Conservation (phyloP, 2,113 vertebrate species). For the Myrmecobius fasciatus region DNA sequence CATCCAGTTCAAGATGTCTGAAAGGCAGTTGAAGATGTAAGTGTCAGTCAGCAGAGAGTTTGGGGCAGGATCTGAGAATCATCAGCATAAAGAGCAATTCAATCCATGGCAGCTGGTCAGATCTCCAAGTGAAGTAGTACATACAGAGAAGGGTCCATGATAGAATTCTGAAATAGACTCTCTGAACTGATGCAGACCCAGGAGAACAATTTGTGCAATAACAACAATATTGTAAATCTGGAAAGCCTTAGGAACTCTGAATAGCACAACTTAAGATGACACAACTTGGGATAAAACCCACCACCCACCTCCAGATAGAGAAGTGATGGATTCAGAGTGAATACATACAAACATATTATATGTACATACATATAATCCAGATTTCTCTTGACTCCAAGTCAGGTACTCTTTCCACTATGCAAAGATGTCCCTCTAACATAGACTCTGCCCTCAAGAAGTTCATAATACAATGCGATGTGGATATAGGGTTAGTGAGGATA, state of each 20-base stretch:
- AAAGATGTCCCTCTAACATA: neutral
- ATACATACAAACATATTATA: neutral
- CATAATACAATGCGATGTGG: neutral
- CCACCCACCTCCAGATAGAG: neutral
- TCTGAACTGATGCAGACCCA: neutral
- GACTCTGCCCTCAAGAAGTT: neutral
- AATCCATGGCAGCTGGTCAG: neutral
- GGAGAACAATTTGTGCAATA: neutral
- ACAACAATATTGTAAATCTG: neutral
- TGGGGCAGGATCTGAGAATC: neutral
- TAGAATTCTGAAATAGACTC: neutral
- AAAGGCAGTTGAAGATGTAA: neutral
- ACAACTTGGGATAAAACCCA: neutral
- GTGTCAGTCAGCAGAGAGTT: neutral
- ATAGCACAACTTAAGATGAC: neutral
- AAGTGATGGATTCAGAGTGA: neutral
- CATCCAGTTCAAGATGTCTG: neutral
- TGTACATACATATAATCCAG: neutral
- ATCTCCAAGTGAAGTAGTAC: neutral
- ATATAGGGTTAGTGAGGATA: neutral
- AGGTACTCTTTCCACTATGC: neutral
- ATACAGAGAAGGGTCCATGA: neutral
- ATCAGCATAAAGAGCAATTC: neutral
- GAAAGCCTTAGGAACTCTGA: neutral
- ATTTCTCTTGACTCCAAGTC: neutral